A percentile compares a stretch with the other conserved stretches of the same genome.
These are phyloP conservation scores for Oreotrochilus melanogaster DNA, from an alignment of 2,113 vertebrate species.

Conservation along the genomic window DNA sequence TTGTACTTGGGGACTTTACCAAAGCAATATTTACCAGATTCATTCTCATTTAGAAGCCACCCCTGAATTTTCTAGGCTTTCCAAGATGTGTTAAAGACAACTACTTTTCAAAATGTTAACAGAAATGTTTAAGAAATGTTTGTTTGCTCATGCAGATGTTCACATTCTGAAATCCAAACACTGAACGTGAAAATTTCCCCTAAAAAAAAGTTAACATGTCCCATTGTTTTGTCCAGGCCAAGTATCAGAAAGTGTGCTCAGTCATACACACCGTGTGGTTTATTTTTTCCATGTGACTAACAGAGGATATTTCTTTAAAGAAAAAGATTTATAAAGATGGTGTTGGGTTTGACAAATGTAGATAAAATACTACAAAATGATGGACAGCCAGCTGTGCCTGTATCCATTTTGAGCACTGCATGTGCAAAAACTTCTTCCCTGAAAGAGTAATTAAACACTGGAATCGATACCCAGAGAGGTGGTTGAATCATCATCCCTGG, in stretches of 20 bases:
- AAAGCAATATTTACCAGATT: neutral
- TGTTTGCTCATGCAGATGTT: neutral
- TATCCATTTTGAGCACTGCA: neutral
- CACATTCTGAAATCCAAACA: neutral
- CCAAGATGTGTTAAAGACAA: neutral
- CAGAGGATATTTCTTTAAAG: neutral
- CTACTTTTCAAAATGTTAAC: neutral
- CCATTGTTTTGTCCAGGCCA: neutral
- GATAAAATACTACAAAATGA: neutral
- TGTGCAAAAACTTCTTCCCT: no score
- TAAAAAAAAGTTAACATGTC: neutral
- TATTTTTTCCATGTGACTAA: neutral
- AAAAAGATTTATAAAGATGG: neutral
- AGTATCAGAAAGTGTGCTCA: neutral
- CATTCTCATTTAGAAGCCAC: neutral
- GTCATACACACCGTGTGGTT: accelerated
- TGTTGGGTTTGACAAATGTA: neutral
- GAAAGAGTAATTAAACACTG: no score
- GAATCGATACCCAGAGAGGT: no score
- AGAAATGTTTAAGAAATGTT: neutral
- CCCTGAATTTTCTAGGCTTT: neutral
- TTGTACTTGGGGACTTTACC: neutral
- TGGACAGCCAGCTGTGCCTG: neutral
- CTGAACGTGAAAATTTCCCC: neutral
- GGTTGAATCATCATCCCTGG: no score